These are phyloP conservation scores for Bombylius major DNA, from an alignment of 2,888 invertebrate species.

Conservation along the genomic window DNA sequence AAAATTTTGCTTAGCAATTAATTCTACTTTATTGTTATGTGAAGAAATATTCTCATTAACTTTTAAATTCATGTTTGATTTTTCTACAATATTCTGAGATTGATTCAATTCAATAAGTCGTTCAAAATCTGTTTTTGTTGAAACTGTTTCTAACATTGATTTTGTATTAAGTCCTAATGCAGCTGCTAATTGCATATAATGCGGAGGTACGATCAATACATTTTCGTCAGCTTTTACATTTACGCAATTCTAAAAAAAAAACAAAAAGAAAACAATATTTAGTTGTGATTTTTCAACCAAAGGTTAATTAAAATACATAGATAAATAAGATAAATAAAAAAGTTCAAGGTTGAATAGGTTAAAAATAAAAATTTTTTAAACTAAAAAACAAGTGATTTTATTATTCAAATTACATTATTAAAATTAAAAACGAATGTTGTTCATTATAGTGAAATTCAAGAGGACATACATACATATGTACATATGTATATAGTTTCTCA, in stretches of 20 bases:
- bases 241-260: background rate
- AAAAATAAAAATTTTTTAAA: no score
- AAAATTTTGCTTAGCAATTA: background rate
- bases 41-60: background rate
- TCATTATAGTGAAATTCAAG: no score
- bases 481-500: no score
- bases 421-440: no score
- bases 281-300: background rate
- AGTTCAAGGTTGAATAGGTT: no score
- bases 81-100: background rate
- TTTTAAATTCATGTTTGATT: background rate
- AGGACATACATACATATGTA: no score
- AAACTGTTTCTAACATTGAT: constrained; percentile 28
- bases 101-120: constrained; percentile 29
- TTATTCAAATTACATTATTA: no score
- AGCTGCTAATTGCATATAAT: constrained; percentile 45
- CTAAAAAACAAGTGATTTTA: no score
- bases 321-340: no score
- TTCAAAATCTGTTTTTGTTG: constrained; percentile 32
- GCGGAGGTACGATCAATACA: constrained; percentile 45
- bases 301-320: background rate
- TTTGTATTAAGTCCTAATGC: constrained; percentile 35
- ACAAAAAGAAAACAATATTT: background rate
- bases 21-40: background rate
- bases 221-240: constrained; percentile 24